A percentile compares a stretch with the other conserved stretches of the same genome.
phyloP scores from a whole-genome alignment of 92 coral and sea anemone genomes.

The Chrysogorgia sp. region DNA sequence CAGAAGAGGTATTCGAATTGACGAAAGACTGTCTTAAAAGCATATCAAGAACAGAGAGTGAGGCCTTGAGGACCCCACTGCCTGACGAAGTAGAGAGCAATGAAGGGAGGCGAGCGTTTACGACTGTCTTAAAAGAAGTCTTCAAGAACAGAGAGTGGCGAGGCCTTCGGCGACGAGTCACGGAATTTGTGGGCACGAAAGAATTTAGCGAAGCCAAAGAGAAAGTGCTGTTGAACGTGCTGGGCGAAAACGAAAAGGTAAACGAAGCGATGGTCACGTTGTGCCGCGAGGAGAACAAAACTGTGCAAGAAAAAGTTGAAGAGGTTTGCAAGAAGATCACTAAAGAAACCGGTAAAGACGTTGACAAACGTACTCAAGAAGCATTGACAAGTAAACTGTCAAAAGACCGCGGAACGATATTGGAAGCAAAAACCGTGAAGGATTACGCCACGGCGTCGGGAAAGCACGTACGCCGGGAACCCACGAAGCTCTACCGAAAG shows the following conservation, averaged over 20 bases:
- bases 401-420: constrained; percentile 82
- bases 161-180: constrained; percentile 49
- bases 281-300: constrained; percentile 73
- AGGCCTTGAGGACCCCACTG: constrained; percentile 1
- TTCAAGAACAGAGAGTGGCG: constrained; percentile 37
- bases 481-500: constrained; percentile 53
- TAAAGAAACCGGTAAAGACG: constrained; percentile 30
- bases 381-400: constrained; percentile 77
- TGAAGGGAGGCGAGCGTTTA: constrained; percentile 33
- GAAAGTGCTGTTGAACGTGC: constrained; percentile 54
- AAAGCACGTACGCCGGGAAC: constrained; percentile 50
- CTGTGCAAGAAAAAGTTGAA: constrained; percentile 74
- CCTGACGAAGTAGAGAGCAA: constrained; percentile 57
- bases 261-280: constrained; percentile 60
- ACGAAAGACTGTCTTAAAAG: constrained; percentile 38
- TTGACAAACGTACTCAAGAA: constrained; percentile 41
- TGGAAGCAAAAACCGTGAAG: constrained; percentile 77
- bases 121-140: constrained; percentile 46
- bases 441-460: constrained; percentile 71
- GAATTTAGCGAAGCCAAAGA: constrained; percentile 62
- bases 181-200: constrained; percentile 60
- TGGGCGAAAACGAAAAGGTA: constrained; percentile 53
- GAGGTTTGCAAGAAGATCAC: constrained; percentile 70
- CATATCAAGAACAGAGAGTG: too few relatives aligned
- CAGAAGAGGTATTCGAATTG: constrained; percentile 58